Evolutionary conservation across 92 coral and sea anemone species (phyloP), one percentile per base, ranked within the genome.

Genomic region (Montipora capitata): DNA sequence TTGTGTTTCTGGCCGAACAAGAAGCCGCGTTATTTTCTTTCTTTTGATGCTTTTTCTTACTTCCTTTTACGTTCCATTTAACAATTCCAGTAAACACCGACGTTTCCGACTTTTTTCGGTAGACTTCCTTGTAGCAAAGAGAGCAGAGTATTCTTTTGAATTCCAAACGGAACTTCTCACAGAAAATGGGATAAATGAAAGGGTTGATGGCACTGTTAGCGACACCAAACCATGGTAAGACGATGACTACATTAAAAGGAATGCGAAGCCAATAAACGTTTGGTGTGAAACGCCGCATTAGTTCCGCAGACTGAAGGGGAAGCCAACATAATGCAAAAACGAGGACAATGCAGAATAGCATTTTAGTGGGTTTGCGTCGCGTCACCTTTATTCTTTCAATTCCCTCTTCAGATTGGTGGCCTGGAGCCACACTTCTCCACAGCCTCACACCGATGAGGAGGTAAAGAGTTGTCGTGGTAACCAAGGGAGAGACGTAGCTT

Each of bases 261-360:
- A 93, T 83, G 7, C 68, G 68, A 14, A 57, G 62, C 52, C 86
- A 87, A 75, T 80, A 85, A 2, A 85, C 67, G 20, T 54, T 87
- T 9, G 86, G 91, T 40, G 89, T 71, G 17, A 84, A 89, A 13
- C 87, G 85, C 41, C 89, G 77, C 13, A 93, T 39, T 7, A 93
- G 51, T 62, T 95, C 96, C 16, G 94, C 94, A 39, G 87, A 42
- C 4, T 93, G 91, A 9, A 95, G 74, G 45, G 98, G 98, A 91
- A 95, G 77, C 98, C 98, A 95, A 78, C 98, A 95, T 5, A 95
- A 65, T 70, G 96, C 92, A 88, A 95, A 95, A 66, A 84, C 85
- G 3, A 82, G 77, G 40, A 95, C 95, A 35, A 95, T 87, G 64
- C 92, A 74, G 69, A 91, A 89, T 11, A 95, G 85, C 98, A 95